phyloP scores from a whole-genome alignment of 2,113 vertebrate genomes.

The Diadophis punctatus region DNA sequence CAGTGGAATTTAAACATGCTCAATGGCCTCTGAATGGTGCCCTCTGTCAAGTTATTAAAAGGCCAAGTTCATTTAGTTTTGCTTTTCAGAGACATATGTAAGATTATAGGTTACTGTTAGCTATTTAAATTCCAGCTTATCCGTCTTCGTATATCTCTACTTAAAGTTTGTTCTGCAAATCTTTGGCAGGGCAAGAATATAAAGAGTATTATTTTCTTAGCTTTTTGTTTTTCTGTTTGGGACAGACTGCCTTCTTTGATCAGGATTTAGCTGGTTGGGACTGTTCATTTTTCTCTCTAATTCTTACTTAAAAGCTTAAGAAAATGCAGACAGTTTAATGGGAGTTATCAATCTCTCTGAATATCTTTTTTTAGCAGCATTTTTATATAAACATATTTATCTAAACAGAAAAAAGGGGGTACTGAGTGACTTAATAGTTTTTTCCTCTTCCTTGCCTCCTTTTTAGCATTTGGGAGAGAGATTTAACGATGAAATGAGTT shows the following conservation, averaged over 20 bases:
- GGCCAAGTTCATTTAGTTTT: neutral
- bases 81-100: neutral
- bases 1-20: neutral
- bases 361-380: neutral
- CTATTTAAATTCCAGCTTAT: neutral
- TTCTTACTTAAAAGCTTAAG: conserved; percentile 12
- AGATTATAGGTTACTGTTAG: neutral
- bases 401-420: neutral
- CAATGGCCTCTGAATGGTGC: neutral
- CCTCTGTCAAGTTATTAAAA: neutral
- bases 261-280: neutral
- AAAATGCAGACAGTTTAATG: conserved; percentile 26
- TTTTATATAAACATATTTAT: neutral
- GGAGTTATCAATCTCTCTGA: neutral
- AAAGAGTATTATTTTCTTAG: neutral
- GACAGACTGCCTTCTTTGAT: neutral
- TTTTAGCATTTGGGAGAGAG: neutral
- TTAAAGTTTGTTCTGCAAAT: neutral
- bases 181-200: neutral
- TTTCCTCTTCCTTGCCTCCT: neutral
- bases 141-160: neutral
- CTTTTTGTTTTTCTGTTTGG: neutral
- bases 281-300: neutral
- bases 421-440: neutral
- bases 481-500: neutral